These are phyloP conservation scores for Melieria omissa DNA, from an alignment of 2,888 invertebrate genomes.

Conservation along the genomic window DNA sequence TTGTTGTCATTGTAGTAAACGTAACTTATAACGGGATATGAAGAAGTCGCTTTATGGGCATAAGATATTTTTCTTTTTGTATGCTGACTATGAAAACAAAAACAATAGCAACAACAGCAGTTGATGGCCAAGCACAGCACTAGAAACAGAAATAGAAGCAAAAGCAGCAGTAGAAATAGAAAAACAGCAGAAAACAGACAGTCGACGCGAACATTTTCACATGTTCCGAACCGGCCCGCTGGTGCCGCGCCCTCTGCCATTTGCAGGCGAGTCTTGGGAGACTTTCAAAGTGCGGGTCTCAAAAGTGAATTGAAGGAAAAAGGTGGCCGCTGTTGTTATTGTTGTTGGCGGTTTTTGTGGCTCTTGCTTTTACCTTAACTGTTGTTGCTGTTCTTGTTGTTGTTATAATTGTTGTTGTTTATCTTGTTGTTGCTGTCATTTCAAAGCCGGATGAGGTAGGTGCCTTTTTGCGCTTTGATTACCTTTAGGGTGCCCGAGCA, in stretches of 20 bases:
- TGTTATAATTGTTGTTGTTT: too few relatives aligned
- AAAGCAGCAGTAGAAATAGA: too few relatives aligned
- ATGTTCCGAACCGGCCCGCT: neutral
- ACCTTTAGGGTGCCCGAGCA: conserved; percentile 8
- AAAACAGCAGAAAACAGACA: too few relatives aligned
- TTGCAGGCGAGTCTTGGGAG: too few relatives aligned
- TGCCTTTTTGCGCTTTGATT: conserved; percentile 17
- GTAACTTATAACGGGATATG: conserved; percentile 26
- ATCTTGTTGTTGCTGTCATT: neutral
- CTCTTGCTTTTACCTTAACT: neutral
- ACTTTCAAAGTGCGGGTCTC: conserved; percentile 6
- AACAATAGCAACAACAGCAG: neutral
- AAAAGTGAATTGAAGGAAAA: conserved; percentile 23
- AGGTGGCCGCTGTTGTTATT: conserved; percentile 8
- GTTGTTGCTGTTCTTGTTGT: neutral
- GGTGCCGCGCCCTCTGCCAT: too few relatives aligned
- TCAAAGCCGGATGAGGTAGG: conserved; percentile 31
- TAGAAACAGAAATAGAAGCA: too few relatives aligned
- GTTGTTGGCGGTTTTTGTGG: conserved; percentile 19
- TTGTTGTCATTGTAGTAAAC: conserved; percentile 22
- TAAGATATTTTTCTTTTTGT: conserved; percentile 18
- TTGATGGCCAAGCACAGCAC: too few relatives aligned
- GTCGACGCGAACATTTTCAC: conserved; percentile 9
- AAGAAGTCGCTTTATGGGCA: conserved; percentile 36
- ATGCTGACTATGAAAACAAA: conserved; percentile 11